These are phyloP conservation scores for Ianthella basta DNA, from an alignment of 37 sponge, comb jelly and placozoan genomes.

Conservation along the genomic window DNA sequence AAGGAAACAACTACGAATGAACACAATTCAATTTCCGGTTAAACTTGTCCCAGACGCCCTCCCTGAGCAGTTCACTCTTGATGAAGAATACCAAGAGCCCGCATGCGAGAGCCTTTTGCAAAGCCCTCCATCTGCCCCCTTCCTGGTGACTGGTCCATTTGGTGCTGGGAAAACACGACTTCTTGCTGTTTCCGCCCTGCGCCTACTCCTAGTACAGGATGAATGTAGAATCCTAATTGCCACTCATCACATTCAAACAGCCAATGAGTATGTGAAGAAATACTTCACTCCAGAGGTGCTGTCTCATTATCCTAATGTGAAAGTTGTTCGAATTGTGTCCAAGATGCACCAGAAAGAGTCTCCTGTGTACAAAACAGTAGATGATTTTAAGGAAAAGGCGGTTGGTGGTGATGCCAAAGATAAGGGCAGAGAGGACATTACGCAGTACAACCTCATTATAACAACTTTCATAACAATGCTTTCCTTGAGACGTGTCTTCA, in stretches of 20 bases:
- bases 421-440: neutral
- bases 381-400: no score
- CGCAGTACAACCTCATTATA: constrained; percentile 34
- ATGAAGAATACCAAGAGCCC: constrained; percentile 25
- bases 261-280: constrained; percentile 40
- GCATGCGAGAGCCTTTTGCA: constrained; percentile 33
- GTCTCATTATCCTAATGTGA: neutral
- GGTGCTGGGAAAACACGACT: constrained; percentile 81
- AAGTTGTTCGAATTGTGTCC: constrained; percentile 11
- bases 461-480: constrained; percentile 57
- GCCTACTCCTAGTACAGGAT: neutral
- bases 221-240: constrained; percentile 50
- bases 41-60: no score
- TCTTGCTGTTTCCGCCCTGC: constrained; percentile 55
- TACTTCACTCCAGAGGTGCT: constrained; percentile 57
- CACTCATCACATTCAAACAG: constrained; percentile 75
- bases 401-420: neutral
- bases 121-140: constrained; percentile 41
- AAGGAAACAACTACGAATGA: neutral
- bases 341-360: neutral
- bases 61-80: neutral
- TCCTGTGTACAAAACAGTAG: no score
- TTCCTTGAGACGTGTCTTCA: neutral
- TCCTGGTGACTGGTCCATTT: constrained; percentile 69
- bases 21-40: neutral